These are phyloP conservation scores for Glossophaga mutica DNA, from an alignment of 2,797 vertebrate species.

Conservation along the genomic window DNA sequence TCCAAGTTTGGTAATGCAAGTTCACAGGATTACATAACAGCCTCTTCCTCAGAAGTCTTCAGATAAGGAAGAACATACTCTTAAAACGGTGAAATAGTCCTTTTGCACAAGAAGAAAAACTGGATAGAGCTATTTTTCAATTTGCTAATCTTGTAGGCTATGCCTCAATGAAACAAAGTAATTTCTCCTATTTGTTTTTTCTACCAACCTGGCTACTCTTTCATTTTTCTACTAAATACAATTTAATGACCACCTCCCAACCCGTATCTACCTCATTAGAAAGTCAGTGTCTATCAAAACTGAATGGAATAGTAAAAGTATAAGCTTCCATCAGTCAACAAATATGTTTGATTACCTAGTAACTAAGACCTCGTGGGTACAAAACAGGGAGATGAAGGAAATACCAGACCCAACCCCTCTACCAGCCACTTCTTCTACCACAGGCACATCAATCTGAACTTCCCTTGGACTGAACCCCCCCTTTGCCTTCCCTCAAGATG, in stretches of 20 bases:
- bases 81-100: neutral
- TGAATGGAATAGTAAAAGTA: neutral
- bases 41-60: neutral
- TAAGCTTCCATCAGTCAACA: neutral
- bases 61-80: neutral
- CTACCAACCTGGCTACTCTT: neutral
- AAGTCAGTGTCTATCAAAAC: neutral
- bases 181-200: neutral
- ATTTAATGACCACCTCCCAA: neutral
- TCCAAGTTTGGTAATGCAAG: neutral
- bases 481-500: neutral
- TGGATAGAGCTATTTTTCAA: neutral
- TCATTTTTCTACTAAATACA: neutral
- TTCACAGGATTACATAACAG: neutral
- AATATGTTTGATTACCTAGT: neutral
- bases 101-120: neutral
- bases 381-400: neutral
- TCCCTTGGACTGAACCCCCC: neutral
- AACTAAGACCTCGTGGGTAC: neutral
- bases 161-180: neutral
- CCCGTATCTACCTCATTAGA: neutral
- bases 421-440: neutral
- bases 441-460: neutral
- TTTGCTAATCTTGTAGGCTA: slow-evolving; percentile 14
- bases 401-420: neutral